Evolutionary conservation across 2,888 invertebrate species (phyloP).

Genomic region (Amblyteles armatorius): DNA sequence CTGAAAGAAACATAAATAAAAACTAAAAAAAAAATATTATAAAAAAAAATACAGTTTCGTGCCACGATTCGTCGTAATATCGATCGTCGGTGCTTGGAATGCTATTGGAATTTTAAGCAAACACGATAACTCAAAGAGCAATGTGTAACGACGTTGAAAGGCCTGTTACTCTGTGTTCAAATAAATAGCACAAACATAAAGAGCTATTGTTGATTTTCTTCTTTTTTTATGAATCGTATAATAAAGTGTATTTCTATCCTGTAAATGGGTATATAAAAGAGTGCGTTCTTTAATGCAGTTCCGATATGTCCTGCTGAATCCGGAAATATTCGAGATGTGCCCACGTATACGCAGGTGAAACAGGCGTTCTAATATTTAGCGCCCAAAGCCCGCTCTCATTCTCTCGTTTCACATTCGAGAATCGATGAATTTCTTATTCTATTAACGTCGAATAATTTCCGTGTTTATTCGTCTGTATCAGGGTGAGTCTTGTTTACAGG

Average conservation of each 20-base stretch:
- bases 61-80: constrained; percentile 40
- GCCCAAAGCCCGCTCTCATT: no score
- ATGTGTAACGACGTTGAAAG: constrained; percentile 52
- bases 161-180: constrained; percentile 62
- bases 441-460: constrained; percentile 33
- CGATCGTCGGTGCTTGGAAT: constrained; percentile 58
- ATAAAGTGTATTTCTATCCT: not conserved
- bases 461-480: constrained; percentile 56
- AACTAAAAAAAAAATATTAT: no score
- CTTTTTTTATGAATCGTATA: constrained; percentile 13
- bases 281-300: no score
- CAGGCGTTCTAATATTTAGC: no score
- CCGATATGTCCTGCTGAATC: no score
- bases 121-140: constrained; percentile 49
- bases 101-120: constrained; percentile 52
- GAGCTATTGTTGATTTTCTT: constrained; percentile 44
- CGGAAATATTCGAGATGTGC: no score
- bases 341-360: no score
- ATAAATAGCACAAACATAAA: constrained; percentile 65
- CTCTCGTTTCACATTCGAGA: not conserved
- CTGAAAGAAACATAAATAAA: not conserved
- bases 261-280: not conserved
- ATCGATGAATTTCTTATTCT: not conserved
- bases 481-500: constrained; percentile 62
- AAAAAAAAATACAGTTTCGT: not conserved